Base-by-base conservation (phyloP, 2,888 invertebrate genomes). In the Ommatoiulus sabulosus region DNA sequence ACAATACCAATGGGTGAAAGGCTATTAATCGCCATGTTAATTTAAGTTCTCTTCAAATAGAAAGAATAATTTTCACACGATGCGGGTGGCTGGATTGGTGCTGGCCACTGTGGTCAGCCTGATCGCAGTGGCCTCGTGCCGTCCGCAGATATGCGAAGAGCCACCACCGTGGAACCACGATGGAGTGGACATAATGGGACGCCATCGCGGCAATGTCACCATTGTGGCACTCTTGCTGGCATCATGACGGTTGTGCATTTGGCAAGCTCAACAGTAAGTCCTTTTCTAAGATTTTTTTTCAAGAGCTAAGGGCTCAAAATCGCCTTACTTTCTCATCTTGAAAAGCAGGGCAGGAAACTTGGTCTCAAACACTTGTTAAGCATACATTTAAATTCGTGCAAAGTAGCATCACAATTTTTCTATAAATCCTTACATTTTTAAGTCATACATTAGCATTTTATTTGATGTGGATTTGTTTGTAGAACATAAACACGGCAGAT, bases 261-360 rank as follows among this genome's bases (percentile, higher is more conserved):
- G 88, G 88, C 88, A 88, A 57, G 88, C 88, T 3, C 12, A n/a
- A 35, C 46, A 86, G 88, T 88, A 57, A 88, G 88, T 88, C 0
- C 3, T 87, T n/a, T 6, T 52, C 5, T 12, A 7, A 7, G n/a
- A 44, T 15, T 48, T 20, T 17, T 6, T 17, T 7, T 87, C 24
- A 87, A 44, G 2, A 46, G 35, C 46, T 87, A n/a, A 48, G 46
- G 7, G 52, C 10, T 6, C n/a, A 15, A 17, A 43, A 84, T 20
- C 10, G 44, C 43, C 84, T 4, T 5, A 12, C 5, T 15, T 52
- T 44, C 43, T 15, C n/a, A 35, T 44, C 43, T 84, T 12, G 24
- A 43, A 43, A 12, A 80, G 80, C 46, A 80, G 17, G 8, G 8
- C 2, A 80, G 3, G 4, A 80, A 80, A 8, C 17, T 80, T 24